Evolutionary conservation across 1,140 invertebrate genomes (phyloP), one percentile per base, ranked within the genome.

Genomic region (Achatina immaculata): DNA sequence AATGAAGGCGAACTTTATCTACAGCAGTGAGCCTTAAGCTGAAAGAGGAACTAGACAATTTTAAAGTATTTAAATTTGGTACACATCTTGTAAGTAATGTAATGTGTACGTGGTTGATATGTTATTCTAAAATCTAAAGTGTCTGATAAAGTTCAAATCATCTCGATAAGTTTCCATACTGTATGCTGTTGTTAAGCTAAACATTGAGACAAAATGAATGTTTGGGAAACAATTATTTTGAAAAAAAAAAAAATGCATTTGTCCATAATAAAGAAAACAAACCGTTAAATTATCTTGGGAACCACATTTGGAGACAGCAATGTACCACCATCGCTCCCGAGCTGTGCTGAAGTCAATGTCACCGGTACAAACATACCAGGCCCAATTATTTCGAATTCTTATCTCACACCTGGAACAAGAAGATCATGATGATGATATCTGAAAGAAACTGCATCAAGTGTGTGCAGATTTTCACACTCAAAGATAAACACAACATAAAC

Each of bases 301-400:
- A 19, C 72, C 45, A 78, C 76, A 78, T 24, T 40, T 66, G 2
- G 38, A n/a, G 9, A 78, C 24, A 14, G 48, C 65, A 38, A 78
- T 38, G 48, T 36, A 78, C 76, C 76, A 78, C 76, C 76, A 78
- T n/a, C 76, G 42, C 65, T 78, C 76, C 40, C 76, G 1, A 14
- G 76, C 42, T n/a, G 76, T 66, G 19, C 42, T 45, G 65, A 78
- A 78, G 14, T 66, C 65, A 38, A 78, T 66, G 21, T 28, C 19
- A 24, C 58, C 76, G 6, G 11, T 1, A 36, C 76, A 78, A 2
- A 51, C 65, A 48, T 66, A 66, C 76, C 76, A 78, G 14, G 3
- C 40, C 34, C 48, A 11, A n/a, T 62, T 62, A 9, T 68, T 43
- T 48, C 65, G 62, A 7, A 28, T 58, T 24, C 24, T 2, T 38